Base-by-base conservation (phyloP, 2,888 invertebrate species). In the Cephus spinipes region DNA sequence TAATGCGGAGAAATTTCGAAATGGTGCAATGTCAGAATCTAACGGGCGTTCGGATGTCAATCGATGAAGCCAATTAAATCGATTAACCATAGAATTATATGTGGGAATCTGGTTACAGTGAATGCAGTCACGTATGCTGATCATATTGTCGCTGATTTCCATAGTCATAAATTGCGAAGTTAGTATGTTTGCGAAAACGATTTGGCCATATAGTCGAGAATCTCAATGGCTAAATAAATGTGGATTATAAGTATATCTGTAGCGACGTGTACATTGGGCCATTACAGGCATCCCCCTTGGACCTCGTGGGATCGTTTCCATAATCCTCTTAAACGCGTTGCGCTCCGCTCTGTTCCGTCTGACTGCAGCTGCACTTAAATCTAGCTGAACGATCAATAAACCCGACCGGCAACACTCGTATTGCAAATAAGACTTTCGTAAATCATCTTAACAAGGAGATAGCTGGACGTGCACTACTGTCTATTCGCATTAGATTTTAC, bases 241-340 rank as follows among this genome's bases (percentile, higher is more conserved):
- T 55, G 55, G 55, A 55, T 55, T 55, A 55, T 23, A 55, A 55
- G 55, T 23, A 23, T 55, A 55, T 55, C 23, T 23, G 55, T 23
- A 55, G 23, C 55, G 55, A 23, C 55, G 55, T 23, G 55, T 55
- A 55, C 23, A 55, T 55, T 55, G 55, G 23, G 2, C 55, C 81
- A 69, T 79, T 75, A 68, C 68, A 74, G 73, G 71, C 69, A 79
- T 75, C 68, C 78, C 73, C 73, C 73, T 69, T 34, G 69, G 76
- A 73, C 73, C 77, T 74, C 71, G 76, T 73, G 73, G 76, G 75
- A 73, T 79, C 73, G 79, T 82, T 82, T 79, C 78, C 81, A 80
- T 83, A 82, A 83, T 82, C 83, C 82, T 81, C 83, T 82, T 83
- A 81, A 83, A 83, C 74, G 81, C 40, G 40, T 76, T 68, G 73